phyloP scores from a whole-genome alignment of 2,797 vertebrate genomes.

The Myiotriccus ornatus region DNA sequence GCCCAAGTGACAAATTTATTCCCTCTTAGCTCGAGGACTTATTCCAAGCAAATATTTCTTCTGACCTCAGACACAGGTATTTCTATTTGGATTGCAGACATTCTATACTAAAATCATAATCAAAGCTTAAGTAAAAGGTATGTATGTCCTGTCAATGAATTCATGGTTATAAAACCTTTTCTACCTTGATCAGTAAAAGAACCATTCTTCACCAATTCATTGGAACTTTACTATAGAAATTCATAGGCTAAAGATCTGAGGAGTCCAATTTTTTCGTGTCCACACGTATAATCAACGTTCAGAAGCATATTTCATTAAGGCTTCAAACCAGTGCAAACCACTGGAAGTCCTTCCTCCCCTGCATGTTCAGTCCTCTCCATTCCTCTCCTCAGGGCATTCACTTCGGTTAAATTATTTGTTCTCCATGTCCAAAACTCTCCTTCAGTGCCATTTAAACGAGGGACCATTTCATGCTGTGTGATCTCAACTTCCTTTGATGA shows the following conservation, averaged over 20 bases:
- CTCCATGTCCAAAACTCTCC: not conserved
- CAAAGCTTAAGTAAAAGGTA: not conserved
- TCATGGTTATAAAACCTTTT: not conserved
- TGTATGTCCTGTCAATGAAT: not conserved
- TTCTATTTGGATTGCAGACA: not conserved
- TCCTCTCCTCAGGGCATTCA: not conserved
- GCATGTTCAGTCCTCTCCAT: not conserved
- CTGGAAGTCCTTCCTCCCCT: not conserved
- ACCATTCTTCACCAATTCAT: not conserved
- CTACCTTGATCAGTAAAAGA: not conserved
- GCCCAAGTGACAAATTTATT: not conserved
- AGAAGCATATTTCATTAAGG: not conserved
- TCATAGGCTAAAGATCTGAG: not conserved
- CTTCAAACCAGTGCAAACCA: not conserved
- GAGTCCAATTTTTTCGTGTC: not conserved
- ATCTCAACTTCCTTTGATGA: slow-evolving; percentile 57
- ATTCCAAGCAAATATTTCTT: not conserved
- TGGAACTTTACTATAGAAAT: not conserved
- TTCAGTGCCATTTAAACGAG: slow-evolving; percentile 2
- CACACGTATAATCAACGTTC: not conserved
- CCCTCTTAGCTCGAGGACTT: not conserved
- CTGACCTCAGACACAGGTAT: not conserved
- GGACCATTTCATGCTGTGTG: slow-evolving; percentile 27
- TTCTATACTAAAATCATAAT: not conserved
- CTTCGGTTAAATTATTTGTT: slow-evolving; percentile 5